A percentile compares a stretch with the other conserved stretches of the same genome.
Evolutionary conservation across 2,113 vertebrate species (phyloP).

Genomic region (Nothobranchius furzeri): DNA sequence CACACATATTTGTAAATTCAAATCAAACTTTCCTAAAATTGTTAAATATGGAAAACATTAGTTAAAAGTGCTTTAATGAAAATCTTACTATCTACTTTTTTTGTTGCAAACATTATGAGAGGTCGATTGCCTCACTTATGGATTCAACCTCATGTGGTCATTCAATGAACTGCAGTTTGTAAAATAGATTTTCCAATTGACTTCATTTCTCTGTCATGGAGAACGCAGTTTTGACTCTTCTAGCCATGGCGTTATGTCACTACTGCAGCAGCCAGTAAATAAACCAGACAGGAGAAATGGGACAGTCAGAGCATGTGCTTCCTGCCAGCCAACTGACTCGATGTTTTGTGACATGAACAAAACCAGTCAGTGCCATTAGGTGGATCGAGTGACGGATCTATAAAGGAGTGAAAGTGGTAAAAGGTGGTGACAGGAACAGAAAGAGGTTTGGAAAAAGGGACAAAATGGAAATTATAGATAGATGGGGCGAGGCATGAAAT

Average conservation of each 20-base stretch:
- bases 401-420: slow-evolving; percentile 20
- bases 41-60: no score
- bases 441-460: neutral
- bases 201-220: neutral
- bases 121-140: neutral
- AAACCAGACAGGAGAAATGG: slow-evolving; percentile 23
- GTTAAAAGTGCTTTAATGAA: no score
- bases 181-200: no score
- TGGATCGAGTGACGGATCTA: slow-evolving; percentile 43
- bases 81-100: no score
- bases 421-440: slow-evolving; percentile 12
- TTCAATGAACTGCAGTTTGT: neutral
- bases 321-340: slow-evolving; percentile 27
- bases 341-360: slow-evolving; percentile 47
- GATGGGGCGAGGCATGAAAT: slow-evolving; percentile 11
- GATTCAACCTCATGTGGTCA: neutral
- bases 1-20: no score
- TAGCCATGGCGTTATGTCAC: slow-evolving; percentile 13
- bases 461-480: slow-evolving; percentile 11
- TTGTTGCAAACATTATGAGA: no score
- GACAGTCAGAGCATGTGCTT: slow-evolving; percentile 30
- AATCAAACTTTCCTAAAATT: no score
- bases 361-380: slow-evolving; percentile 37
- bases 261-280: slow-evolving; percentile 21
- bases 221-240: neutral